Conservation (phyloP, 1,140 invertebrate genomes). For the Ostrea edulis region DNA sequence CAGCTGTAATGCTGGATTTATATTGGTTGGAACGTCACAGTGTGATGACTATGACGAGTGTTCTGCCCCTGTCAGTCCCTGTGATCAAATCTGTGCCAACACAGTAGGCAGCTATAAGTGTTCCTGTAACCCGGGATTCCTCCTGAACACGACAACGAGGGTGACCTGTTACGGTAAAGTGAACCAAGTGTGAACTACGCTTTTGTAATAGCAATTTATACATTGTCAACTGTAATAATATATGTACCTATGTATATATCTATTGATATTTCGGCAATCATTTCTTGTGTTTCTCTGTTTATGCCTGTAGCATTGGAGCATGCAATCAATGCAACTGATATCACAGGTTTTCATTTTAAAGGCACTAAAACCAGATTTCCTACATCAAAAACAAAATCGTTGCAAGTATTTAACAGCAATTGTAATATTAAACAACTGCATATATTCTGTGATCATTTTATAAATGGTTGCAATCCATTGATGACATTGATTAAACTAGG, state of each 20-base stretch:
- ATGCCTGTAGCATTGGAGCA: too few species aligned
- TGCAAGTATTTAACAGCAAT: too few species aligned
- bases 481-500: not conserved
- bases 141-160: not conserved
- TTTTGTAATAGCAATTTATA: not conserved
- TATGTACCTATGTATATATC: too few species aligned
- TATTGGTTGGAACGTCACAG: slow-evolving; percentile 36
- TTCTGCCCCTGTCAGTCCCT: slow-evolving; percentile 4
- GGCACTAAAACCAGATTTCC: too few species aligned
- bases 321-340: too few species aligned
- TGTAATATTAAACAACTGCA: too few species aligned
- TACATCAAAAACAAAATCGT: too few species aligned
- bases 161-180: slow-evolving; percentile 10
- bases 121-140: slow-evolving; percentile 39
- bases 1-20: slow-evolving; percentile 66
- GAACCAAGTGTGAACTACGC: not conserved
- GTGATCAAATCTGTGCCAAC: slow-evolving; percentile 49
- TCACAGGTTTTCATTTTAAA: too few species aligned
- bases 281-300: too few species aligned
- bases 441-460: too few species aligned
- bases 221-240: not conserved
- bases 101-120: slow-evolving; percentile 44
- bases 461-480: too few species aligned
- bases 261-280: too few species aligned
- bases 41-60: slow-evolving; percentile 47